These are phyloP conservation scores for Labeo catla DNA, from an alignment of 2,113 vertebrate genomes.

Conservation along the genomic window DNA sequence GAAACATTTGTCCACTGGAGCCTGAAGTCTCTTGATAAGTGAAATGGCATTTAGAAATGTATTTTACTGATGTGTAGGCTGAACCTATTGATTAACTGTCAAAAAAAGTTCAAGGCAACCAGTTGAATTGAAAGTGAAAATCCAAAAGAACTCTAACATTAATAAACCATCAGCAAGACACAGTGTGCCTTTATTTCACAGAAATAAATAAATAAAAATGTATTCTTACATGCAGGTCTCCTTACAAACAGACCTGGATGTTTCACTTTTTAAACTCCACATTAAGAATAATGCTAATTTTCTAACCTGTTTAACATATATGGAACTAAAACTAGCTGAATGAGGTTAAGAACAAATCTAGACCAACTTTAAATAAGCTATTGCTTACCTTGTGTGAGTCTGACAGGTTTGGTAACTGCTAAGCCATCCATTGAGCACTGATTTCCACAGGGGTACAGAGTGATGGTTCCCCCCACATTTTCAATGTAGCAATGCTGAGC, in stretches of 20 bases:
- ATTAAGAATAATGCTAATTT: neutral
- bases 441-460: conserved; percentile 89
- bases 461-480: conserved; percentile 82
- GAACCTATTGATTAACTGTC: conserved; percentile 16
- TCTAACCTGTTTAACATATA: neutral
- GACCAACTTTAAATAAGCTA: neutral
- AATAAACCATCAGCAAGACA: neutral
- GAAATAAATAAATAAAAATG: too few relatives aligned
- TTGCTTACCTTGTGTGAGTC: conserved; percentile 88
- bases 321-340: neutral
- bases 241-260: neutral
- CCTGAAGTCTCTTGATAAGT: neutral
- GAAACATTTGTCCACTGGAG: neutral
- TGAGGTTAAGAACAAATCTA: neutral
- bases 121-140: neutral
- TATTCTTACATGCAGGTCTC: too few relatives aligned
- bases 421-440: conserved; percentile 85
- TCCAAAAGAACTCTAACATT: neutral
- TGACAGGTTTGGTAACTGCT: conserved; percentile 76
- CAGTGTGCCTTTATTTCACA: neutral
- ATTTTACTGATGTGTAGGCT: conserved; percentile 1
- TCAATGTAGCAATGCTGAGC: conserved; percentile 92
- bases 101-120: neutral
- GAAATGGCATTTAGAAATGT: neutral
- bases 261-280: neutral